A percentile compares a stretch with the other conserved stretches of the same genome.
Evolutionary conservation across 2,888 invertebrate genomes (phyloP).

Genomic region (Eristalis pertinax): DNA sequence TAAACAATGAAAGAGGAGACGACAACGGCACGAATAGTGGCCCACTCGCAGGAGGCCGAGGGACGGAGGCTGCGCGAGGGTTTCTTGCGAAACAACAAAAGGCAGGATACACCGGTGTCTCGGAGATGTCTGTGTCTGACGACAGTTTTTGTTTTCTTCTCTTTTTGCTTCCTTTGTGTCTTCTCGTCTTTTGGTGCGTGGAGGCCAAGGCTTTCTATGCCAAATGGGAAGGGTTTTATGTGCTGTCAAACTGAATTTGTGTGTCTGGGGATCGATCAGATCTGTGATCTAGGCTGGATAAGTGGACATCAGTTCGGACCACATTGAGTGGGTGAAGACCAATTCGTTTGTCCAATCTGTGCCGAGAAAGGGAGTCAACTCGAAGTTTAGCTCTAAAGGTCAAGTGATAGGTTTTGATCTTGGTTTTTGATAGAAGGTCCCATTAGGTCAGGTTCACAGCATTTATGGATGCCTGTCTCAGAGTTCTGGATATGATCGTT

Average conservation of each 20-base stretch:
- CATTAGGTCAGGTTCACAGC: no score
- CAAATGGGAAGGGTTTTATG: neutral
- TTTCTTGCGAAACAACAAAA: neutral
- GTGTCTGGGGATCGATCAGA: neutral
- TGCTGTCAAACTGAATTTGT: neutral
- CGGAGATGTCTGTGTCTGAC: slow-evolving; percentile 14
- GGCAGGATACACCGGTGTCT: slow-evolving; percentile 32
- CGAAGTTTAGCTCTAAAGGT: no score
- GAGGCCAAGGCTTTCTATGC: neutral
- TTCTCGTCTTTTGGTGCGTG: neutral
- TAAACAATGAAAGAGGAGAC: slow-evolving; percentile 69
- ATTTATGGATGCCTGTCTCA: no score
- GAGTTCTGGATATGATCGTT: no score
- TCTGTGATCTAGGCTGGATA: neutral
- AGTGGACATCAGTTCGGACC: neutral
- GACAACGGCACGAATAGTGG: slow-evolving; percentile 6
- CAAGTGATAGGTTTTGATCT: no score
- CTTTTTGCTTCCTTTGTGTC: neutral
- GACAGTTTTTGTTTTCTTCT: neutral
- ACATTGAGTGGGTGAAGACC: no score
- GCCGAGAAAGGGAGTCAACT: no score
- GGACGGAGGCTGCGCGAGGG: no score
- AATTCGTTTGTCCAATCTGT: no score
- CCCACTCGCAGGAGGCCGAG: no score
- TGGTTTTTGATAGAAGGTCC: no score